phyloP scores from a whole-genome alignment of 2,797 vertebrate genomes.

The Etheostoma perlongum region DNA sequence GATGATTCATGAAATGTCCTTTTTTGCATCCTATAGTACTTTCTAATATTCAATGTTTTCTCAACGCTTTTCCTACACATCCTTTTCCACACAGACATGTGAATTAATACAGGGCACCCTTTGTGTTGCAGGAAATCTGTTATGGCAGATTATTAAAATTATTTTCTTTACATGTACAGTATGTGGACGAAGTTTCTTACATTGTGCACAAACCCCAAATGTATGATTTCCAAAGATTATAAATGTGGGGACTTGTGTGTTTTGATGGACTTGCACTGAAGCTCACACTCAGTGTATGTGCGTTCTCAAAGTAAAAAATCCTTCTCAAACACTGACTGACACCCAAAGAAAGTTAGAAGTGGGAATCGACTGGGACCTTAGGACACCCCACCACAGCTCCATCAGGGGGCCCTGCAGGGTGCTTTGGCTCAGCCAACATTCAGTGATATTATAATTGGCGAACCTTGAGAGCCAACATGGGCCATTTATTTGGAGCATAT shows the following conservation, averaged over 20 bases:
- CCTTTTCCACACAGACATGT: neutral
- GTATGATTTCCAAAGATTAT: neutral
- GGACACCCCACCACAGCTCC: constrained; percentile 56
- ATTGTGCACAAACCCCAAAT: neutral
- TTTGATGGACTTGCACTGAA: neutral
- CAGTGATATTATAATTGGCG: constrained; percentile 79
- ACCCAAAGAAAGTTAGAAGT: constrained; percentile 42
- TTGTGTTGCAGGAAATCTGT: neutral
- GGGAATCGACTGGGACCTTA: constrained; percentile 45
- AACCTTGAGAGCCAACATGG: constrained; percentile 71
- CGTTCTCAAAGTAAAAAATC: constrained; percentile 2
- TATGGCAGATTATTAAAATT: neutral
- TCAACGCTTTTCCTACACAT: neutral
- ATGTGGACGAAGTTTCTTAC: neutral
- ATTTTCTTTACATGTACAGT: neutral
- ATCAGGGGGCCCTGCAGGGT: constrained; percentile 64
- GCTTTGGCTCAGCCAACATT: constrained; percentile 64
- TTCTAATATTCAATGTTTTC: neutral
- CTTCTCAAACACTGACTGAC: constrained; percentile 31
- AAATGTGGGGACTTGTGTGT: neutral
- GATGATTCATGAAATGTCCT: neutral
- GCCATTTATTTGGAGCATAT: constrained; percentile 84
- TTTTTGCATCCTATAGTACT: neutral
- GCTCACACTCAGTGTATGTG: neutral
- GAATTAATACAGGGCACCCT: neutral